phyloP scores from a whole-genome alignment of 2,888 invertebrate genomes.

The Enoplolaimus lenunculus region DNA sequence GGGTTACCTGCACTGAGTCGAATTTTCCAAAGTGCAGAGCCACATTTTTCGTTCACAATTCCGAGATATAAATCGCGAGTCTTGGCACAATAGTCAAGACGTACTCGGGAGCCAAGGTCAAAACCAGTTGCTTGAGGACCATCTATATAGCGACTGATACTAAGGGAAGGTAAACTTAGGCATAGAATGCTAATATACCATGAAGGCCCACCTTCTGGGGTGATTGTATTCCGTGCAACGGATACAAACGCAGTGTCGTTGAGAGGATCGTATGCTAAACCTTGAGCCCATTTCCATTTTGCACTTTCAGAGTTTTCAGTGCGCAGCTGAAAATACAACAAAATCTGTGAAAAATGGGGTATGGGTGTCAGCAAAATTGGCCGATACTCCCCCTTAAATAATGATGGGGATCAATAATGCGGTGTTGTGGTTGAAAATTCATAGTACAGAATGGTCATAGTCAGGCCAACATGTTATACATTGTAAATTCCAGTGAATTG shows the following conservation, averaged over 20 bases:
- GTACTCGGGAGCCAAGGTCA: background rate
- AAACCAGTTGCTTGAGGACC: background rate
- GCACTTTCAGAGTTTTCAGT: background rate
- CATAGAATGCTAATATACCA: background rate
- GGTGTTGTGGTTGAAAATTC: too few species aligned
- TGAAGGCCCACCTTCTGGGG: background rate
- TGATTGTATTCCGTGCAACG: background rate
- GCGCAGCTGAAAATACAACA: too few species aligned
- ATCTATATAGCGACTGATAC: background rate
- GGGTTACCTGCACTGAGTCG: too few species aligned
- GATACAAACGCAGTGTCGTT: background rate
- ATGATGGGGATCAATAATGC: too few species aligned
- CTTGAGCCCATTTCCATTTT: slow-evolving; percentile 1
- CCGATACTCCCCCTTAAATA: too few species aligned
- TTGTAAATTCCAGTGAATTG: too few species aligned
- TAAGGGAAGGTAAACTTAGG: background rate
- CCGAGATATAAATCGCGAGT: background rate
- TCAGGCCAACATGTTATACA: too few species aligned
- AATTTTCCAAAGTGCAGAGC: background rate
- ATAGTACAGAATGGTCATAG: too few species aligned
- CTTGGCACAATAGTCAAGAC: background rate
- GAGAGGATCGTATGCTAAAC: background rate
- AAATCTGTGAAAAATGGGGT: too few species aligned
- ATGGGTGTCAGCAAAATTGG: too few species aligned
- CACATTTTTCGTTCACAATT: background rate